Evolutionary conservation across 2,797 vertebrate genomes (phyloP).

Genomic region (Pangasius mekongensis): DNA sequence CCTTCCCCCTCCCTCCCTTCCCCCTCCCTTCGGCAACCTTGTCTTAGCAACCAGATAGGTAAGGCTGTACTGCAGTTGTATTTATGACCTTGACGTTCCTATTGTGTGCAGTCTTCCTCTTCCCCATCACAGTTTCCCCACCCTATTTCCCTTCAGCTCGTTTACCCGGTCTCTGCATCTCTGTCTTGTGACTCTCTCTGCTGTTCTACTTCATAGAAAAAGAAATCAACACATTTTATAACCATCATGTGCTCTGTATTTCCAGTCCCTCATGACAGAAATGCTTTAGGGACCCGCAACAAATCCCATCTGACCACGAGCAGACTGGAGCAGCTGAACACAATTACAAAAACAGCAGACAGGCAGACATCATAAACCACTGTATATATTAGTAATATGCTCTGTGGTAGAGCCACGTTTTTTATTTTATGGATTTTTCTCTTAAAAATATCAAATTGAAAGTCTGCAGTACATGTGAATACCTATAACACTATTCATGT

Average conservation of each 20-base stretch:
- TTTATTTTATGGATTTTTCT: neutral
- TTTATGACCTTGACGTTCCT: neutral
- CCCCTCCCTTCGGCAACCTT: neutral
- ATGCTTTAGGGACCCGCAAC: neutral
- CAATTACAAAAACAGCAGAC: neutral
- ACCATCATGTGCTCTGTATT: conserved; percentile 23
- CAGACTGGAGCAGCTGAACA: neutral
- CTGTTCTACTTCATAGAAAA: neutral
- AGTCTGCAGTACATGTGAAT: neutral
- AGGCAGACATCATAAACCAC: neutral
- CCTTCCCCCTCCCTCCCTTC: fast-evolving
- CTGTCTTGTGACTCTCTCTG: conserved; percentile 9
- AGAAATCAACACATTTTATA: conserved; percentile 14
- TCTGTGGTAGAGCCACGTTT: neutral
- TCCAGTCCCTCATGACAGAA: conserved; percentile 6
- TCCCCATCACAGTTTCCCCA: neutral
- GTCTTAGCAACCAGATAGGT: neutral
- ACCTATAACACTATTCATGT: no score
- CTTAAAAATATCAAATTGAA: neutral
- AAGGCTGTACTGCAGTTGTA: neutral
- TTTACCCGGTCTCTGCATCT: neutral
- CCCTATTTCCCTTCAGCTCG: neutral
- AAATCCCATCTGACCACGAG: neutral
- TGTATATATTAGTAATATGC: neutral
- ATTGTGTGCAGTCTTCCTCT: neutral